phyloP scores from a whole-genome alignment of 2,113 vertebrate species.

The Campylorhamphus procurvoides region DNA sequence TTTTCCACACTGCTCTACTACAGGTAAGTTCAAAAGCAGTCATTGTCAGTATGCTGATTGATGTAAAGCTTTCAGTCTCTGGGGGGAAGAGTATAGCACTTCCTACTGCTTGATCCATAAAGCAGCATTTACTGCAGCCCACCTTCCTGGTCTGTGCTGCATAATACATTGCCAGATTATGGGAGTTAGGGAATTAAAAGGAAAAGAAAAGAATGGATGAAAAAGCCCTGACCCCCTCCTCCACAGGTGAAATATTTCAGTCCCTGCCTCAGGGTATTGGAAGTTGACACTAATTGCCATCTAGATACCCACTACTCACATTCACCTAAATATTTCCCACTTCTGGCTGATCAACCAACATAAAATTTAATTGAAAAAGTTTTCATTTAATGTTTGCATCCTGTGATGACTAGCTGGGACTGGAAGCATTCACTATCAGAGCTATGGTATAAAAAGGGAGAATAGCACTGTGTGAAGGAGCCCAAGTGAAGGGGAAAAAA shows the following conservation, averaged over 20 bases:
- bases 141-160: constrained; percentile 65
- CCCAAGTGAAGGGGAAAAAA: neutral
- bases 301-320: constrained; percentile 11
- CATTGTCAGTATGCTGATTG: constrained; percentile 74
- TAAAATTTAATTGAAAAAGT: constrained; percentile 58
- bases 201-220: constrained; percentile 68
- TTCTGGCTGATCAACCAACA: constrained; percentile 40
- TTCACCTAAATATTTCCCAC: constrained; percentile 51
- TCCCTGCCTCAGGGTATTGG: constrained; percentile 40
- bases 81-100: constrained; percentile 65
- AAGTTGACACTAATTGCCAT: constrained; percentile 60
- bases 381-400: constrained; percentile 11
- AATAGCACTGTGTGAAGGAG: constrained; percentile 13
- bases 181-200: constrained; percentile 70
- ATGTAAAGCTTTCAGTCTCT: constrained; percentile 73
- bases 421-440: constrained; percentile 23
- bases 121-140: constrained; percentile 70
- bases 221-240: constrained; percentile 62
- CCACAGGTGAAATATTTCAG: constrained; percentile 57
- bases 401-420: constrained; percentile 8
- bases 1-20: constrained; percentile 62
- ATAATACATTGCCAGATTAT: constrained; percentile 70
- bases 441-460: constrained; percentile 10
- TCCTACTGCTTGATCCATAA: constrained; percentile 74
- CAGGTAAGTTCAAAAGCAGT: constrained; percentile 69